A percentile compares a stretch with the other conserved stretches of the same genome.
Evolutionary conservation across 2,888 invertebrate species (phyloP).

Genomic region (Rhabditoides inermis): DNA sequence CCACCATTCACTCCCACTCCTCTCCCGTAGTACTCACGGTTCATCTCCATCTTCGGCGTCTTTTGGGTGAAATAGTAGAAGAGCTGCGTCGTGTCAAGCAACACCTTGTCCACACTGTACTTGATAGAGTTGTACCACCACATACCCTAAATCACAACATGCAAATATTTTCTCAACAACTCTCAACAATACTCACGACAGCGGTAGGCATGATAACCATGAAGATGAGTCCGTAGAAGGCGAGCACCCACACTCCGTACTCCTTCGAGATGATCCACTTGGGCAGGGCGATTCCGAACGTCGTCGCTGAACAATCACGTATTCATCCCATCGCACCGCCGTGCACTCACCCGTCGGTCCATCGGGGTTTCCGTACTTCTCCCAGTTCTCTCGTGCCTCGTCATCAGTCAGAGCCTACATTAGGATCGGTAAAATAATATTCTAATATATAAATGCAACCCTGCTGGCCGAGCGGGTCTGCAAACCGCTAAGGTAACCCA

Average conservation of each 20-base stretch:
- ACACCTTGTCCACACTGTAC: slow-evolving; percentile 84
- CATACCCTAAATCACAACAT: slow-evolving; percentile 62
- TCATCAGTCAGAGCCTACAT: slow-evolving; percentile 81
- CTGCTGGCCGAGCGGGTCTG: no score
- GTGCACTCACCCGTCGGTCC: slow-evolving; percentile 71
- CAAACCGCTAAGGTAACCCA: neutral
- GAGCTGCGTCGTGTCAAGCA: slow-evolving; percentile 90
- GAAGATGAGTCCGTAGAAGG: slow-evolving; percentile 86
- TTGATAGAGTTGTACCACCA: slow-evolving; percentile 99
- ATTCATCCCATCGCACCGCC: neutral
- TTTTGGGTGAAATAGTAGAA: slow-evolving; percentile 91
- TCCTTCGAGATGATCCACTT: slow-evolving; percentile 99
- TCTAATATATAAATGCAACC: neutral
- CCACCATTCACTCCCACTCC: neutral
- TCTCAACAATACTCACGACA: slow-evolving; percentile 58
- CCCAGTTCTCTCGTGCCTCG: slow-evolving; percentile 92
- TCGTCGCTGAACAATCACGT: slow-evolving; percentile 67
- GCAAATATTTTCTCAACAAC: neutral
- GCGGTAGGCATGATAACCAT: slow-evolving; percentile 81
- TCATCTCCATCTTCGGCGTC: slow-evolving; percentile 86
- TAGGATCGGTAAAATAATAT: neutral
- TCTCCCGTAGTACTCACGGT: no score
- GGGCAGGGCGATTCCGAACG: slow-evolving; percentile 96
- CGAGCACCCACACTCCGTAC: slow-evolving; percentile 90
- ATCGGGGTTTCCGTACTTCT: slow-evolving; percentile 98